Evolutionary conservation across 2,113 vertebrate genomes (phyloP).

Genomic region (Halichoeres trimaculatus): DNA sequence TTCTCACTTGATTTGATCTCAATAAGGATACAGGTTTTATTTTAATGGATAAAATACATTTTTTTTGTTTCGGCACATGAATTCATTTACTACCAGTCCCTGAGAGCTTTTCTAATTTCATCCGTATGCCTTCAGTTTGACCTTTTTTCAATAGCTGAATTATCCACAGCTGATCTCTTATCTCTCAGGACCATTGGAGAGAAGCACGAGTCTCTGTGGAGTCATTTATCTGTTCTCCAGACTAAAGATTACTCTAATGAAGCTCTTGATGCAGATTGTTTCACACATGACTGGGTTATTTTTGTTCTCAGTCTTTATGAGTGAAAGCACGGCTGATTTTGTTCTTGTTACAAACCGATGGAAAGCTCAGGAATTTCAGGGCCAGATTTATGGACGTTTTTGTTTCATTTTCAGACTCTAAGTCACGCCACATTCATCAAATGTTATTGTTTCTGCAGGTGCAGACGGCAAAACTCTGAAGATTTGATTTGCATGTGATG

Average conservation of each 20-base stretch:
- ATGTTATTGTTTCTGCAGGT: constrained; percentile 76
- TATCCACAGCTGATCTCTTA: constrained; percentile 20
- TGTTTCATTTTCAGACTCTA: constrained; percentile 34
- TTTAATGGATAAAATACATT: too few relatives aligned
- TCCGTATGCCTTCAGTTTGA: constrained; percentile 33
- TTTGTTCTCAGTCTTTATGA: constrained; percentile 8
- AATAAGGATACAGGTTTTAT: too few relatives aligned
- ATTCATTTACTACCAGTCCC: not conserved
- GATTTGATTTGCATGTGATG: constrained; percentile 84
- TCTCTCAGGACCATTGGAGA: constrained; percentile 39
- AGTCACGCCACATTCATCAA: constrained; percentile 29
- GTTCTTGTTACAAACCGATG: constrained; percentile 49
- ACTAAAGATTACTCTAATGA: constrained; percentile 60
- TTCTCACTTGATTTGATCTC: too few relatives aligned
- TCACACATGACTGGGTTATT: constrained; percentile 16
- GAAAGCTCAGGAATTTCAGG: constrained; percentile 5
- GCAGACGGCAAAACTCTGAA: constrained; percentile 77
- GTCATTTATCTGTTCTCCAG: constrained; percentile 50
- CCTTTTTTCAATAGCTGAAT: constrained; percentile 35
- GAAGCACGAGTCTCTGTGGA: constrained; percentile 13
- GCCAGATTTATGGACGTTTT: constrained; percentile 12
- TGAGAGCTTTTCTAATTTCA: constrained; percentile 21
- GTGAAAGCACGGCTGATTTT: constrained; percentile 15
- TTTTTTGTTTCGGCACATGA: too few relatives aligned
- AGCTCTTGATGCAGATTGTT: constrained; percentile 59